phyloP scores from a whole-genome alignment of 2,797 vertebrate species.

The Momotus momota region DNA sequence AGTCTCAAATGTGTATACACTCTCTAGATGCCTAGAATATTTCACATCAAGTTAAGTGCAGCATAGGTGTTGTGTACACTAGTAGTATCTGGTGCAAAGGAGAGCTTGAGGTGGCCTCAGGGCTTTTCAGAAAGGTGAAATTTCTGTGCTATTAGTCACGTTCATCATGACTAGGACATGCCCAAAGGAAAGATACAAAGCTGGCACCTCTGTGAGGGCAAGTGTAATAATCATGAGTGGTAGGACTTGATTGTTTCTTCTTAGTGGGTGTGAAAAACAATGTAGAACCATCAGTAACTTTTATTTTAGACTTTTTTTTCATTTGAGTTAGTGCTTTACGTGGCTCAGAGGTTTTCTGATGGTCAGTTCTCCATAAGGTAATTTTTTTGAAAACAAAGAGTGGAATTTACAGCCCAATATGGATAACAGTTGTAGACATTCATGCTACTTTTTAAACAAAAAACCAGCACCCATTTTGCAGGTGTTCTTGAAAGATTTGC shows the following conservation, averaged over 20 bases:
- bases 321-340: not conserved
- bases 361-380: not conserved
- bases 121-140: not conserved
- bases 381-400: not conserved
- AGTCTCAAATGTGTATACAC: not conserved
- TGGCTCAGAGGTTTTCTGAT: not conserved
- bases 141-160: not conserved
- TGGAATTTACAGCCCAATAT: not conserved
- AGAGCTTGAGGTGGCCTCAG: not conserved
- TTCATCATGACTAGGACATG: not conserved
- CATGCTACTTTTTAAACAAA: slow-evolving; percentile 37
- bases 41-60: not conserved
- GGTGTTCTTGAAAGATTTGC: slow-evolving; percentile 45
- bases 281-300: not conserved
- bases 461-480: slow-evolving; percentile 46
- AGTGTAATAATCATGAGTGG: not conserved
- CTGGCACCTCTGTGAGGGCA: not conserved
- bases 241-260: not conserved
- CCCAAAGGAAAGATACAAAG: not conserved
- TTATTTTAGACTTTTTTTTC: not conserved
- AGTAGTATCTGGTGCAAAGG: not conserved
- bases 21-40: not conserved
- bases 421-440: not conserved
- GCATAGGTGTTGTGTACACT: not conserved
- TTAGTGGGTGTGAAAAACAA: not conserved